Conservation (phyloP, 2,888 invertebrate genomes). For the Microctonus hyperodae region DNA sequence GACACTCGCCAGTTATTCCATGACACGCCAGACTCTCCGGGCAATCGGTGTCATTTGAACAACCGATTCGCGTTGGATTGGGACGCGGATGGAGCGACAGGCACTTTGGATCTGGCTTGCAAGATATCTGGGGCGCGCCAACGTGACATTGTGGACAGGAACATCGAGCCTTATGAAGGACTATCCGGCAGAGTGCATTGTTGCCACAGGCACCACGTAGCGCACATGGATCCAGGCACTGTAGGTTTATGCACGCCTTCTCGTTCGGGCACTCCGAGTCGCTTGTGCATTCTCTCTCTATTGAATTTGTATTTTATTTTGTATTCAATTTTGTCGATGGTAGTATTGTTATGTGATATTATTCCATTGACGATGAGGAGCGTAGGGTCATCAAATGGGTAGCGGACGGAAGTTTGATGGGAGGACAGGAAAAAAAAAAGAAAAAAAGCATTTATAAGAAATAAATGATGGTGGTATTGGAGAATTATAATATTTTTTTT, state of each 20-base stretch:
- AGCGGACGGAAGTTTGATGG: slow-evolving; percentile 43
- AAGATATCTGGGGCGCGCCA: slow-evolving; percentile 81
- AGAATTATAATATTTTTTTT: slow-evolving; percentile 75
- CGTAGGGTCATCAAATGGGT: slow-evolving; percentile 45
- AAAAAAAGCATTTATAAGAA: slow-evolving; percentile 82
- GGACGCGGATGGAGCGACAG: slow-evolving; percentile 70
- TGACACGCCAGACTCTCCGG: slow-evolving; percentile 80
- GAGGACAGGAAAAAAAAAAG: slow-evolving; percentile 61
- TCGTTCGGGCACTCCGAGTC: slow-evolving; percentile 92
- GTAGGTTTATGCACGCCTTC: slow-evolving; percentile 89
- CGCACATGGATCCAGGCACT: slow-evolving; percentile 90
- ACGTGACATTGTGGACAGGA: slow-evolving; percentile 88
- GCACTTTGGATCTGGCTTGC: slow-evolving; percentile 82
- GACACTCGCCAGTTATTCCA: slow-evolving; percentile 73
- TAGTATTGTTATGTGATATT: slow-evolving; percentile 38
- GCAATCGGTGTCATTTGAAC: slow-evolving; percentile 76
- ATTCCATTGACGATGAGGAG: slow-evolving; percentile 40
- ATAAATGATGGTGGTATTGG: slow-evolving; percentile 63
- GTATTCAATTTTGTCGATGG: slow-evolving; percentile 30
- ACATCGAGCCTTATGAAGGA: slow-evolving; percentile 85
- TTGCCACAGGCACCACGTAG: slow-evolving; percentile 88
- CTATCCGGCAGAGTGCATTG: slow-evolving; percentile 86
- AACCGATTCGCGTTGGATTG: slow-evolving; percentile 67
- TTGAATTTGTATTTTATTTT: slow-evolving; percentile 32
- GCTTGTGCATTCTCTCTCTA: slow-evolving; percentile 86